These are phyloP conservation scores for Holocentrus rufus DNA, from an alignment of 2,797 vertebrate species.

Conservation along the genomic window DNA sequence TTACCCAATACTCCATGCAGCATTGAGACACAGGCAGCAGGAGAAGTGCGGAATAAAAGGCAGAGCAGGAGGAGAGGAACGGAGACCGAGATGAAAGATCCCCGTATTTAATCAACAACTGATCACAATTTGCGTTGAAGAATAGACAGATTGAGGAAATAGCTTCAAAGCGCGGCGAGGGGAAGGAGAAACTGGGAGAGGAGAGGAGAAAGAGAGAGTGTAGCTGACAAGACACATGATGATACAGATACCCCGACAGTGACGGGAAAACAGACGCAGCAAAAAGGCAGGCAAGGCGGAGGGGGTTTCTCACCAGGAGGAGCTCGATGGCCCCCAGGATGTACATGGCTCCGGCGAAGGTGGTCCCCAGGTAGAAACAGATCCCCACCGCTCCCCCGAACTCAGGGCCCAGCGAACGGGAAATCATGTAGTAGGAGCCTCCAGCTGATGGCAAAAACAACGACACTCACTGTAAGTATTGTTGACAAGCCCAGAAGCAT, in stretches of 20 bases:
- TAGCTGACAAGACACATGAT: background rate
- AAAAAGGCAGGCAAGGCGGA: background rate
- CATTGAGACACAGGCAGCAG: slow-evolving; percentile 47
- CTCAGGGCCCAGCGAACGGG: slow-evolving; percentile 95
- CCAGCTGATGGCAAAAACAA: slow-evolving; percentile 83
- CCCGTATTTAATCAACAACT: slow-evolving; percentile 51
- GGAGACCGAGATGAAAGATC: slow-evolving; percentile 63
- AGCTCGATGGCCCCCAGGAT: slow-evolving; percentile 99
- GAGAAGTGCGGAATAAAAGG: slow-evolving; percentile 48
- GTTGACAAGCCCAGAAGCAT: no score
- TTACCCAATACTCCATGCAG: slow-evolving; percentile 65
- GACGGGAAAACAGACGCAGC: background rate
- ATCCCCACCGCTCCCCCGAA: slow-evolving; percentile 98
- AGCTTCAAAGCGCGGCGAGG: slow-evolving; percentile 54
- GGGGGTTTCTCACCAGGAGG: slow-evolving; percentile 87
- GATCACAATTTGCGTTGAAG: slow-evolving; percentile 51
- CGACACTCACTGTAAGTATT: background rate
- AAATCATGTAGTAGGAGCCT: slow-evolving; percentile 99
- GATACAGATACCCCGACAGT: background rate
- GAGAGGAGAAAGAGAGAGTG: background rate
- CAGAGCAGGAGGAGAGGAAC: slow-evolving; percentile 30
- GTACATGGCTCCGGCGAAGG: slow-evolving; percentile 98
- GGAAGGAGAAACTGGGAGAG: slow-evolving; percentile 34
- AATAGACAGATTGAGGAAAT: slow-evolving; percentile 43
- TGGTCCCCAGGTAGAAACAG: slow-evolving; percentile 98